Conservation (phyloP, 2,888 invertebrate genomes). For the Sinohyriopsis cumingii region DNA sequence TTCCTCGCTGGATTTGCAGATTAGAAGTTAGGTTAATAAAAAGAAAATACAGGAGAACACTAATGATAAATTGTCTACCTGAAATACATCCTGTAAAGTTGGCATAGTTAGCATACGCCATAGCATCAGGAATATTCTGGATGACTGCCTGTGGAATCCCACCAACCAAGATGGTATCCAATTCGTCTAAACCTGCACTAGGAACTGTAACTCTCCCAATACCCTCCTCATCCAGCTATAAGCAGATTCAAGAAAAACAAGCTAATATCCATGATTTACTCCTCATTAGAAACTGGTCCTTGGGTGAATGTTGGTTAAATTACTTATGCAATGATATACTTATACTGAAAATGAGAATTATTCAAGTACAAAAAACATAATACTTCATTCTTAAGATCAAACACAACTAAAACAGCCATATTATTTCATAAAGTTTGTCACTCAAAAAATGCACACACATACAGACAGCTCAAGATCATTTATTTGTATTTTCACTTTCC, state of each 20-base stretch:
- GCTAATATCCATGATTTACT: neutral
- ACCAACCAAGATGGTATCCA: conserved; percentile 60
- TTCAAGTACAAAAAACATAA: too few relatives aligned
- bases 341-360: too few relatives aligned
- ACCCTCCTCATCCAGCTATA: conserved; percentile 52
- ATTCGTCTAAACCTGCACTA: conserved; percentile 50
- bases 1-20: too few relatives aligned
- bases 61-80: conserved; percentile 36
- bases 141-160: conserved; percentile 38
- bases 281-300: too few relatives aligned
- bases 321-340: too few relatives aligned
- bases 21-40: neutral
- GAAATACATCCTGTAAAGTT: conserved; percentile 64
- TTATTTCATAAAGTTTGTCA: too few relatives aligned
- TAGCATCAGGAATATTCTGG: conserved; percentile 20
- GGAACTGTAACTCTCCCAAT: conserved; percentile 48
- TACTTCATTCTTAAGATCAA: too few relatives aligned
- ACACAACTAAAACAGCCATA: too few relatives aligned
- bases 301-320: too few relatives aligned
- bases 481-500: too few relatives aligned
- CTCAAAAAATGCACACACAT: too few relatives aligned
- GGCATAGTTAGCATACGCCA: conserved; percentile 26
- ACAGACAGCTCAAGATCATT: too few relatives aligned
- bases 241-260: conserved; percentile 1
- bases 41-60: neutral